A percentile compares a stretch with the other conserved stretches of the same genome.
phyloP scores from a whole-genome alignment of 30 jellyfish, hydroid and myxozoan genomes.

The Aurelia sp. region DNA sequence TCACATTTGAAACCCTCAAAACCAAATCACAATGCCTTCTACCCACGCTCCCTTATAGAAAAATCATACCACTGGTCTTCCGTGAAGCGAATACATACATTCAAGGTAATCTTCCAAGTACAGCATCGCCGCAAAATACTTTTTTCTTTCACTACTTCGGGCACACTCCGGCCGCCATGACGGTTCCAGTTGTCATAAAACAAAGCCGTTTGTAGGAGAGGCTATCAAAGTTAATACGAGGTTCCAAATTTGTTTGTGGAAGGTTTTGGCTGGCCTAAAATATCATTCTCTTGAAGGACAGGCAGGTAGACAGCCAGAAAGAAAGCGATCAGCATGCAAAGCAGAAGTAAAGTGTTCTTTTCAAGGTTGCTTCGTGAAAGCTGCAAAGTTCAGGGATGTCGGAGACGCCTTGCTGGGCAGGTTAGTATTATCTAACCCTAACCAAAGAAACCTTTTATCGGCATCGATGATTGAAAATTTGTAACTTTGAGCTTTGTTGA shows the following conservation, averaged over 20 bases:
- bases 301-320: background rate
- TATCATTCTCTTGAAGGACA: too few relatives aligned
- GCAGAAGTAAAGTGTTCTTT: too few relatives aligned
- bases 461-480: too few relatives aligned
- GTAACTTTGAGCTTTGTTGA: too few relatives aligned
- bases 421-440: background rate
- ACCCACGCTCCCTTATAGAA: background rate
- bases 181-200: conserved; percentile 8
- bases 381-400: too few relatives aligned
- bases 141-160: background rate
- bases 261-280: background rate
- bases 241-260: background rate
- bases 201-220: background rate
- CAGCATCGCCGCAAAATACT: conserved; percentile 54
- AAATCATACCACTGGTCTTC: background rate
- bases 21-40: background rate
- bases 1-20: too few relatives aligned
- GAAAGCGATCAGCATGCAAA: background rate
- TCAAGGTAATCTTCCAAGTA: conserved; percentile 90
- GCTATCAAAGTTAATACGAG: background rate
- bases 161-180: conserved; percentile 54
- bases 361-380: too few relatives aligned
- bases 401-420: background rate
- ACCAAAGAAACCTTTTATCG: too few relatives aligned
- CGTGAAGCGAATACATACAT: conserved; percentile 56